Base-by-base conservation (phyloP, 1,140 invertebrate species). In the Apis cerana region DNA sequence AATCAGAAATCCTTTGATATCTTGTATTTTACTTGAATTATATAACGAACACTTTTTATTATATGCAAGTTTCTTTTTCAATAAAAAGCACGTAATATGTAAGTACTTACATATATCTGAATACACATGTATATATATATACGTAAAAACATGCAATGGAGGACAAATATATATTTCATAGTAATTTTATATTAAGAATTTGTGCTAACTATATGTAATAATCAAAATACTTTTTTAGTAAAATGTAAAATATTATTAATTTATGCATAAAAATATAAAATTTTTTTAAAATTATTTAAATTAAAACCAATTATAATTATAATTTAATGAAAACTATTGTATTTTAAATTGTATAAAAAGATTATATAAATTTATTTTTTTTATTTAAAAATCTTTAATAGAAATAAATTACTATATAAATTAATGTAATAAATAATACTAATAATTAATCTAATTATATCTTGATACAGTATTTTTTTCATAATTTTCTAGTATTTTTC, bases 1-100 rank as follows among this genome's bases (percentile, higher is more conserved):
- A 62, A 61, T 70, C 56, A 50, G 50, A 82, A 77, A 77, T 77
- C 9, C 21, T 81, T 77, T 77, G 75, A 82, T 82, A 77, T 52
- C 19, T 77, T 82, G 58, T 43, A 68, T 48, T 77, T 82, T 17
- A 69, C 65, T n/a, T n/a, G 56, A 77, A 77, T 62, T 50, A 69
- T 70, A 69, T 62, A 21, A 56, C 74, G 74, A 82, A 82, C 75
- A 77, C 65, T 77, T 68, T 67, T 76, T 54, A 69, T 70, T 75
- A 80, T 71, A 84, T 74, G 62, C 56, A 75, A 54, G 19, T 80
- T 62, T 62, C 72, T n/a, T 78, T 43, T 54, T 19, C 21, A 33
- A 54, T 58, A 59, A 52, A 77, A 82, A 82, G 80, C 80, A 77
- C 70, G 21, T 75, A 68, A n/a, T 43, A 43, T 43, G 0, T 43